Conservation (phyloP, 1,140 invertebrate genomes). For the Drosophila baimaii region DNA sequence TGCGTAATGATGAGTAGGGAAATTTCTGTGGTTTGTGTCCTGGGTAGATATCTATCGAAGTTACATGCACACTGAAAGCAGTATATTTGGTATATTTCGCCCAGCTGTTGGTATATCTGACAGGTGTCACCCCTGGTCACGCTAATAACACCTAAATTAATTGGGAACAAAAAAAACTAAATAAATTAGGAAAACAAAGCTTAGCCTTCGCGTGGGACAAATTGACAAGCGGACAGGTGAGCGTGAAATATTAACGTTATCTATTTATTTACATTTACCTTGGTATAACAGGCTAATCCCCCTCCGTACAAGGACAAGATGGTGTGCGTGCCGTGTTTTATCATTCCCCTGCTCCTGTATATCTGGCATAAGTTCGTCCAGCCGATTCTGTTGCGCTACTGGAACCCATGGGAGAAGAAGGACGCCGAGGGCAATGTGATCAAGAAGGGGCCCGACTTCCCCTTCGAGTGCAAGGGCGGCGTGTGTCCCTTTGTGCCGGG, state of each 20-base stretch:
- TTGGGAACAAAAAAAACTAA: neutral
- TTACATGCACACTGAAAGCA: neutral
- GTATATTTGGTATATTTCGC: neutral
- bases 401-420: conserved; percentile 90
- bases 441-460: conserved; percentile 85
- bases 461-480: conserved; percentile 86
- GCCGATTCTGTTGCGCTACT: conserved; percentile 88
- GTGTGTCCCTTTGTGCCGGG: conserved; percentile 74
- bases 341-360: conserved; percentile 89
- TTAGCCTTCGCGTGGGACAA: neutral
- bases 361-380: conserved; percentile 92
- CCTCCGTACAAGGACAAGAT: conserved; percentile 83
- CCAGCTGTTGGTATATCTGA: neutral
- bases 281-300: neutral
- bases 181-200: neutral
- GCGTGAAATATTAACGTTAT: neutral
- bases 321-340: conserved; percentile 92
- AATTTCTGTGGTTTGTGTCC: neutral
- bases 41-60: neutral
- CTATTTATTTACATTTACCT: neutral
- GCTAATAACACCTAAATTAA: neutral
- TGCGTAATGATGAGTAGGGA: too few relatives aligned
- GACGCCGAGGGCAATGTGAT: conserved; percentile 86
- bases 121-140: neutral
- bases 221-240: neutral